phyloP scores from a whole-genome alignment of 2,113 vertebrate species.

The Corvus moneduloides region DNA sequence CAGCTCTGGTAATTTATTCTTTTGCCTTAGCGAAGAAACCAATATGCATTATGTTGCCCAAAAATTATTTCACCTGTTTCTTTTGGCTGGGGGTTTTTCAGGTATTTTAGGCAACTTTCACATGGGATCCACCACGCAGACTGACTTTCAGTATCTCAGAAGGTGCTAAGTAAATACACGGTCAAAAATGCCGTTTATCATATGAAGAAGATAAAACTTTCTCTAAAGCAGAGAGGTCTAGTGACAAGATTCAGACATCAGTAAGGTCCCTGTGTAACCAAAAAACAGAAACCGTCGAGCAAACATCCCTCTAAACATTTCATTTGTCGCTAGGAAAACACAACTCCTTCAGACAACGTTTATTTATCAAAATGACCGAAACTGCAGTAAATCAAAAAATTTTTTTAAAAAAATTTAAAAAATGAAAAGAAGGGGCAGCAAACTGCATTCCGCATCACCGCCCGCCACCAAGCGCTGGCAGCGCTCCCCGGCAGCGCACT shows the following conservation, averaged over 20 bases:
- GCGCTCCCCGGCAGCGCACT: slow-evolving; percentile 1
- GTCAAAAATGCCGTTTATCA: slow-evolving; percentile 44
- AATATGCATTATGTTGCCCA: background rate
- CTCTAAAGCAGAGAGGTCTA: slow-evolving; percentile 47
- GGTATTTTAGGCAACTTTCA: slow-evolving; percentile 58
- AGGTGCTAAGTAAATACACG: slow-evolving; percentile 39
- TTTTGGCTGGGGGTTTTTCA: background rate
- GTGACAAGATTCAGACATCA: background rate
- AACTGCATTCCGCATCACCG: slow-evolving; percentile 53
- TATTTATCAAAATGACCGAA: slow-evolving; percentile 35
- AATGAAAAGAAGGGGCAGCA: background rate
- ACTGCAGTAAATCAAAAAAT: background rate
- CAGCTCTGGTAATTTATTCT: background rate
- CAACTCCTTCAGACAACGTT: slow-evolving; percentile 20
- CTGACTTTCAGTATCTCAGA: slow-evolving; percentile 48
- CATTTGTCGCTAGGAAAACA: background rate
- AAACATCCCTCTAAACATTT: background rate
- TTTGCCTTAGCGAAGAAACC: background rate
- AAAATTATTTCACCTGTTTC: background rate
- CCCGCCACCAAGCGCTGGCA: slow-evolving; percentile 25
- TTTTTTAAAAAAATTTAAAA: background rate
- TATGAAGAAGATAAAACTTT: slow-evolving; percentile 70
- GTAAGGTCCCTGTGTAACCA: background rate
- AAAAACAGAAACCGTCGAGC: background rate
- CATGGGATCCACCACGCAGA: background rate